phyloP scores from a whole-genome alignment of 2,113 vertebrate species.

The Ia io region DNA sequence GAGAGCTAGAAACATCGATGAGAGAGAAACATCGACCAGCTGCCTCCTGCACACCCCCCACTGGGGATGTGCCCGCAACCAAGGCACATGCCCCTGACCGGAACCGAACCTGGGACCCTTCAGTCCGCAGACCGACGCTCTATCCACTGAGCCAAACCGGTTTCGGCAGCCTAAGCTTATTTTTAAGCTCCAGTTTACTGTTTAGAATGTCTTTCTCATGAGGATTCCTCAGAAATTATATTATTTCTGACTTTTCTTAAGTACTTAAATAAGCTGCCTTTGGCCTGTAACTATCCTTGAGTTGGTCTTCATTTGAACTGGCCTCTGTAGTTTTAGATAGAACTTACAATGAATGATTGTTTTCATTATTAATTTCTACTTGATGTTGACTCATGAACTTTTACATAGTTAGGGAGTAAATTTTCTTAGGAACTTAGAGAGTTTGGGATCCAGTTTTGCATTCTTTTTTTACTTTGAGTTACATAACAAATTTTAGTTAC shows the following conservation, averaged over 20 bases:
- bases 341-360: conserved; percentile 22
- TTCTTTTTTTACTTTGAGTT: conserved; percentile 16
- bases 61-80: too few species aligned
- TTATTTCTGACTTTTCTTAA: conserved; percentile 30
- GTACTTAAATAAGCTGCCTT: background rate
- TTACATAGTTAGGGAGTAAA: background rate
- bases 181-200: conserved; percentile 8
- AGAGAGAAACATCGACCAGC: too few species aligned
- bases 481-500: conserved; percentile 3
- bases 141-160: too few species aligned
- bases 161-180: background rate
- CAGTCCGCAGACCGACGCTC: too few species aligned
- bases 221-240: background rate
- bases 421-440: background rate
- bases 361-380: background rate
- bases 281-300: background rate
- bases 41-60: too few species aligned
- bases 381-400: conserved; percentile 12
- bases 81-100: too few species aligned
- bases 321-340: background rate
- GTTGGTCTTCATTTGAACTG: conserved; percentile 12
- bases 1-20: too few species aligned
- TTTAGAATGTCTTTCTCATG: background rate
- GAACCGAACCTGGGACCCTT: too few species aligned
- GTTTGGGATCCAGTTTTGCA: background rate